phyloP scores from a whole-genome alignment of 2,113 vertebrate genomes.

The Platysteira castanea region DNA sequence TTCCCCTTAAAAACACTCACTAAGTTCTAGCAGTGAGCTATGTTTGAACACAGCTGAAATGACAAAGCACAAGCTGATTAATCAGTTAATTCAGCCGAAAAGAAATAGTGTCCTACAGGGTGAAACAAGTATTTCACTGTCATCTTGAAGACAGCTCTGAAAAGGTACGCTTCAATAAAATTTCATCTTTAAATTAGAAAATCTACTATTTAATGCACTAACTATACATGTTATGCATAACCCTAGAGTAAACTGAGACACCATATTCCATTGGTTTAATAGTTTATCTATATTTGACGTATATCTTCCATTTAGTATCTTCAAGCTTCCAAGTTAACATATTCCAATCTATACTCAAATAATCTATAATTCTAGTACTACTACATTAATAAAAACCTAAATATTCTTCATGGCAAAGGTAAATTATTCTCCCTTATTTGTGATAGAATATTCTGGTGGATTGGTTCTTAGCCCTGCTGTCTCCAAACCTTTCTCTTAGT shows the following conservation, averaged over 20 bases:
- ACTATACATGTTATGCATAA: background rate
- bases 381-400: background rate
- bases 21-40: background rate
- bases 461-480: background rate
- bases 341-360: background rate
- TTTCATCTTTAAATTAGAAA: background rate
- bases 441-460: background rate
- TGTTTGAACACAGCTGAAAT: background rate
- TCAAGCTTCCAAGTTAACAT: background rate
- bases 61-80: background rate
- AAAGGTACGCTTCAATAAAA: background rate
- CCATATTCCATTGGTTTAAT: background rate
- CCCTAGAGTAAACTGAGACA: background rate
- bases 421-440: background rate
- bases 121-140: background rate
- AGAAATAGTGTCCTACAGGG: accelerated
- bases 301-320: background rate
- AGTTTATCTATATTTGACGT: background rate
- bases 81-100: background rate
- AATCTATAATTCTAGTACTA: background rate
- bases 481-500: background rate
- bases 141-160: background rate
- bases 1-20: background rate
- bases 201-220: background rate
- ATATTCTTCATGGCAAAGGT: background rate